phyloP scores from a whole-genome alignment of 2,888 invertebrate species.

The Diadegma fenestrale region DNA sequence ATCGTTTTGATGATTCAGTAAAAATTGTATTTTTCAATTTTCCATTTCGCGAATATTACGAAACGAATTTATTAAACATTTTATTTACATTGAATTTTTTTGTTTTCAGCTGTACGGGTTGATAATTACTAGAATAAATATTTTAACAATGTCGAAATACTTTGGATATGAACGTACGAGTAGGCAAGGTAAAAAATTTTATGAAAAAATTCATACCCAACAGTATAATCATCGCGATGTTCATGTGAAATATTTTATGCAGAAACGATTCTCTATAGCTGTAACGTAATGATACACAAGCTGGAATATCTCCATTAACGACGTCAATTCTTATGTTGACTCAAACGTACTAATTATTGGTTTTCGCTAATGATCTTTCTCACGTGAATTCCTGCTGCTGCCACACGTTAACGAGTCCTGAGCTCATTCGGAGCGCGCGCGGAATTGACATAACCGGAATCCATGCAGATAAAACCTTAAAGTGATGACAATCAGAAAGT shows the following conservation, averaged over 20 bases:
- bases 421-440: not conserved
- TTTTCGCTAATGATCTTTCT: slow-evolving; percentile 23
- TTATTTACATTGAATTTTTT: not conserved
- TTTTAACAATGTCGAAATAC: not conserved
- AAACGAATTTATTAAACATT: not conserved
- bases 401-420: not conserved
- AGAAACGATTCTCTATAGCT: slow-evolving; percentile 19
- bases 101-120: not conserved
- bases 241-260: slow-evolving; percentile 26
- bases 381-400: not conserved
- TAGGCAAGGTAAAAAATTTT: not conserved
- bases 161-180: not conserved
- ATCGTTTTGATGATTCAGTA: too few species aligned
- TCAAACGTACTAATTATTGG: slow-evolving; percentile 23
- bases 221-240: not conserved
- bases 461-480: not conserved
- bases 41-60: not conserved
- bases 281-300: slow-evolving; percentile 12
- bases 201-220: not conserved
- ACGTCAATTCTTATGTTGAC: slow-evolving; percentile 31
- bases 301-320: slow-evolving; percentile 42
- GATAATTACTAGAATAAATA: not conserved
- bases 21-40: too few species aligned
- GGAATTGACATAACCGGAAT: not conserved
- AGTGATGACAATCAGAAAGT: not conserved